Base-by-base conservation (phyloP, 2,888 invertebrate species). In the Sericinus montela region DNA sequence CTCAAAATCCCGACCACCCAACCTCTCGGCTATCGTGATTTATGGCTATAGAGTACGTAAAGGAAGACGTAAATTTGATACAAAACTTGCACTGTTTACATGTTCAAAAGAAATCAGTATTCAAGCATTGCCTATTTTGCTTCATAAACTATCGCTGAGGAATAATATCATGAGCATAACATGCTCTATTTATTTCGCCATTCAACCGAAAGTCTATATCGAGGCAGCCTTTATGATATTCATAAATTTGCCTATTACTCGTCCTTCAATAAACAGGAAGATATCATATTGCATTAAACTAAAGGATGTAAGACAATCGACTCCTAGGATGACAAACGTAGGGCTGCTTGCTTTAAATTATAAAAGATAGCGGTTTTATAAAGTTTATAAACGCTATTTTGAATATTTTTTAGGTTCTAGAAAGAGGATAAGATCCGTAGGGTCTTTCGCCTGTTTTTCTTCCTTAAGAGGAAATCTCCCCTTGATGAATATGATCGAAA, bases 231-330 rank as follows among this genome's bases (percentile, higher is more conserved):
- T 40, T 40, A 49, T 45, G 34, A 11, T 16, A 28, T 44, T 39
- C 39, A 53, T 53, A 47, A 47, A 40, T 48, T 37, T 30, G 28
- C 30, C 35, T 43, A 14, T 43, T 51, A 43, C 36, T 30, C 40
- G 34, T 52, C 44, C 54, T 55, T 48, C 54, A 52, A 45, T 53
- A 48, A 43, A 43, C 52, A 42, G 48, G 19, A 23, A 45, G 54
- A 62, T 65, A 66, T 60, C 62, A 58, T 54, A 53, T 59, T 54
- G 55, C 54, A 59, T 62, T 60, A 60, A 58, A 62, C 58, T 57
- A 51, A 63, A 65, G 62, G 56, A 64, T 62, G 57, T 53, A 52
- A 60, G 56, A 65, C 63, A 64, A 67, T 67, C 61, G 55, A 51
- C 50, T 50, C 48, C 45, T 28, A 56, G 48, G 55, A 62, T 58